A percentile compares a stretch with the other conserved stretches of the same genome.
Conservation (phyloP, 2,797 vertebrate species). For the Chiloscyllium punctatum region DNA sequence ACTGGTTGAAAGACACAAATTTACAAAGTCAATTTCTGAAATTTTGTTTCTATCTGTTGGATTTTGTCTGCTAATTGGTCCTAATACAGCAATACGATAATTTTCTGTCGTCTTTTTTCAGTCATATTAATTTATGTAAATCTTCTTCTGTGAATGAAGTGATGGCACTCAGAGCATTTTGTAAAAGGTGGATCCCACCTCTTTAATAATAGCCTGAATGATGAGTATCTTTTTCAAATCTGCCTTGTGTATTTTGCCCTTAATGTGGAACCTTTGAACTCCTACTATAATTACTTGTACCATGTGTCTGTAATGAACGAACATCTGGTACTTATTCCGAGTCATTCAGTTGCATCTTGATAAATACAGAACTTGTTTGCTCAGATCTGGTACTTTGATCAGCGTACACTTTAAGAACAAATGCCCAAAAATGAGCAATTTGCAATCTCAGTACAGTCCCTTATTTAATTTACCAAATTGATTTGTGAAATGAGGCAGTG, state of each 20-base stretch:
- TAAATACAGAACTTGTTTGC: constrained; percentile 8
- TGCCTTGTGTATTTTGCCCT: background rate
- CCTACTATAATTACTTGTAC: background rate
- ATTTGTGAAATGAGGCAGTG: background rate
- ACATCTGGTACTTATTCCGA: constrained; percentile 13
- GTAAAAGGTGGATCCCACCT: background rate
- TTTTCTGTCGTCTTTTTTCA: background rate
- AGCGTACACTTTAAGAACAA: background rate
- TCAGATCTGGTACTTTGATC: background rate
- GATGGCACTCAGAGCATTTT: background rate
- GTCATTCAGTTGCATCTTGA: background rate
- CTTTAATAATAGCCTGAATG: background rate
- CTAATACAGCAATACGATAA: no score
- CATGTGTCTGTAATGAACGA: background rate
- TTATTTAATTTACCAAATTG: background rate
- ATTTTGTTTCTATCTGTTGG: background rate
- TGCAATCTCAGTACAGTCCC: background rate
- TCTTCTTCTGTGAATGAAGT: background rate
- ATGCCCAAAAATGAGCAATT: background rate
- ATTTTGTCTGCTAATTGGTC: background rate
- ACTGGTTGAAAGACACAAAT: background rate
- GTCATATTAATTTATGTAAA: background rate
- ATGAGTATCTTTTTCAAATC: background rate
- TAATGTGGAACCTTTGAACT: background rate
- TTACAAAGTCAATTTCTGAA: background rate